These are phyloP conservation scores for Schizopygopsis pylzovi DNA, from an alignment of 2,797 vertebrate genomes.

Conservation along the genomic window DNA sequence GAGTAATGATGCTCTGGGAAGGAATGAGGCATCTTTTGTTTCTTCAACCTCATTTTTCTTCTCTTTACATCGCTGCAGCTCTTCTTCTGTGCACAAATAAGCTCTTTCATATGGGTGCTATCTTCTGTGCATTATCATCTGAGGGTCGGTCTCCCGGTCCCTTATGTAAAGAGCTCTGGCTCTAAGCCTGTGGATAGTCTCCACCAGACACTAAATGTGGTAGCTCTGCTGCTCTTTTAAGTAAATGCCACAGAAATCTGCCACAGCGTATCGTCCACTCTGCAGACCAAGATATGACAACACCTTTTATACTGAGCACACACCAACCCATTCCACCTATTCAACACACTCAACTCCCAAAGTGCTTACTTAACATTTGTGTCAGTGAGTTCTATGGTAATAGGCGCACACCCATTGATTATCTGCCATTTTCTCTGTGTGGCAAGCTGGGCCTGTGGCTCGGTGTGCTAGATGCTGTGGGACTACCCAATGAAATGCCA, in stretches of 20 bases:
- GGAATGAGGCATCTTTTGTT: slow-evolving; percentile 39
- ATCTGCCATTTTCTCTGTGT: slow-evolving; percentile 71
- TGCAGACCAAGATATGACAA: slow-evolving; percentile 55
- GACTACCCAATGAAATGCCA: slow-evolving; percentile 59
- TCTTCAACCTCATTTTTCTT: slow-evolving; percentile 42
- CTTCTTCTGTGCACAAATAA: slow-evolving; percentile 14
- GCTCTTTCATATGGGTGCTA: slow-evolving; percentile 27
- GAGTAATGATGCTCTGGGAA: slow-evolving; percentile 32
- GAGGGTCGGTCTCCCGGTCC: slow-evolving; percentile 37
- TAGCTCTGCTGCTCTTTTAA: slow-evolving; percentile 59
- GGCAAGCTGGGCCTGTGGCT: slow-evolving; percentile 65
- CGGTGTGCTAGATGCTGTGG: slow-evolving; percentile 44
- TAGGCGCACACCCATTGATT: slow-evolving; percentile 72
- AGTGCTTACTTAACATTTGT: slow-evolving; percentile 74
- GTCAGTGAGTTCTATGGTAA: slow-evolving; percentile 70
- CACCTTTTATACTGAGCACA: slow-evolving; percentile 56
- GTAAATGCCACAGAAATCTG: slow-evolving; percentile 61
- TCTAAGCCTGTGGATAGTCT: slow-evolving; percentile 49
- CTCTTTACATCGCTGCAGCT: slow-evolving; percentile 33
- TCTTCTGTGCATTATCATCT: slow-evolving; percentile 29
- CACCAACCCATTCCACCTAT: slow-evolving; percentile 55
- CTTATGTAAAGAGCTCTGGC: slow-evolving; percentile 39
- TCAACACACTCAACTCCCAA: slow-evolving; percentile 60
- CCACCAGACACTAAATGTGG: slow-evolving; percentile 54
- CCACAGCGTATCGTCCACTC: slow-evolving; percentile 47